These are phyloP conservation scores for Rhinella marina DNA, from an alignment of 2,797 vertebrate genomes.

Conservation along the genomic window DNA sequence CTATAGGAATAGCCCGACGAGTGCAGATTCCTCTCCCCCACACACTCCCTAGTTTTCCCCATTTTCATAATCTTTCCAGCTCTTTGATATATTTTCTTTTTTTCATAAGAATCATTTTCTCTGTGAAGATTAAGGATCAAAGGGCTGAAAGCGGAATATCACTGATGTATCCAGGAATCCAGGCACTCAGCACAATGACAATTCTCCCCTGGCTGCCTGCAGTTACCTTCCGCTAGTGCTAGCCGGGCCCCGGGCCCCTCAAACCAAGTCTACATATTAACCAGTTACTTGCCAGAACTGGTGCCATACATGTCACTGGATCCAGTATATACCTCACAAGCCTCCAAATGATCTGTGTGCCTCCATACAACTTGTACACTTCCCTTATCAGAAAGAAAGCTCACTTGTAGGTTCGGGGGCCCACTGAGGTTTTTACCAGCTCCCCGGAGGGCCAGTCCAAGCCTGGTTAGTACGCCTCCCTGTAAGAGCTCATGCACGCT, in stretches of 20 bases:
- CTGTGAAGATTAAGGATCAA: conserved; percentile 61
- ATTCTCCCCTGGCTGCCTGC: not conserved
- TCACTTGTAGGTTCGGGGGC: no score
- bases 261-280: not conserved
- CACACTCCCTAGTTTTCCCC: not conserved
- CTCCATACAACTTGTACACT: no score
- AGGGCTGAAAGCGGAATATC: conserved; percentile 51
- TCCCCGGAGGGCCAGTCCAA: no score
- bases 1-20: not conserved
- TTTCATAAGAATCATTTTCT: conserved; percentile 58
- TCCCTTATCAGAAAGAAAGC: no score
- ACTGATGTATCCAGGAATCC: conserved; percentile 43
- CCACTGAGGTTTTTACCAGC: no score
- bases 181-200: conserved; percentile 32
- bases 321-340: no score
- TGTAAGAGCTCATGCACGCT: no score
- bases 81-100: conserved; percentile 57
- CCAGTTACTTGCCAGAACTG: conserved; percentile 5
- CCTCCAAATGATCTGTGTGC: no score
- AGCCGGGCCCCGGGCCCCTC: not conserved
- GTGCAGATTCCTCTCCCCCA: not conserved
- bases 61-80: conserved; percentile 54
- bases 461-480: no score
- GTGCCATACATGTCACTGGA: no score
- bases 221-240: conserved; percentile 1